Conservation (phyloP, 2,888 invertebrate species). For the Thymelicus acteon region DNA sequence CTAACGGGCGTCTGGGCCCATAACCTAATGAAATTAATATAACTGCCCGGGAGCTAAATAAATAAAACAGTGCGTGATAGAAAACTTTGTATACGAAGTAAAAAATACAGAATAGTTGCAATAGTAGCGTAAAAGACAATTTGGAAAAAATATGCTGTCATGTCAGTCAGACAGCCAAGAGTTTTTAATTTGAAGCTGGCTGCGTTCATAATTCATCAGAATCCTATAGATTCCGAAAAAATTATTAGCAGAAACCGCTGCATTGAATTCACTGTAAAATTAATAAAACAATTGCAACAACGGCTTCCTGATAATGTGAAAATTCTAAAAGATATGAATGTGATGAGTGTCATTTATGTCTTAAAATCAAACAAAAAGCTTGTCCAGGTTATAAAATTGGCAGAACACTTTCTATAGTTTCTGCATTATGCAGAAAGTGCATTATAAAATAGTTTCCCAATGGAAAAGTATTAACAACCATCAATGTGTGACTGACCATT, state of each 20-base stretch:
- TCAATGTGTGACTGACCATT: conserved; percentile 1
- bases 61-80: too few relatives aligned
- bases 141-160: too few relatives aligned
- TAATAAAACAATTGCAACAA: conserved; percentile 38
- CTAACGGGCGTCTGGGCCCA: too few relatives aligned
- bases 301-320: conserved; percentile 33
- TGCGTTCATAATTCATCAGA: too few relatives aligned
- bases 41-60: too few relatives aligned
- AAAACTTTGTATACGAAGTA: too few relatives aligned
- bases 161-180: too few relatives aligned
- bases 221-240: background rate
- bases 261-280: conserved; percentile 36
- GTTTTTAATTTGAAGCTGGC: too few relatives aligned
- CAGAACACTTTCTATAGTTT: background rate
- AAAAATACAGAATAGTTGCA: too few relatives aligned
- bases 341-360: background rate
- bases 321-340: background rate
- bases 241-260: conserved; percentile 25
- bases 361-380: background rate
- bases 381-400: background rate
- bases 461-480: conserved; percentile 25
- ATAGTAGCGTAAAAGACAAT: too few relatives aligned
- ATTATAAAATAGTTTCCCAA: conserved; percentile 32
- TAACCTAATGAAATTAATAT: too few relatives aligned
- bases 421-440: conserved; percentile 9